Base-by-base conservation (phyloP, 1,140 invertebrate genomes). In the Caenorhabditis inopinata region DNA sequence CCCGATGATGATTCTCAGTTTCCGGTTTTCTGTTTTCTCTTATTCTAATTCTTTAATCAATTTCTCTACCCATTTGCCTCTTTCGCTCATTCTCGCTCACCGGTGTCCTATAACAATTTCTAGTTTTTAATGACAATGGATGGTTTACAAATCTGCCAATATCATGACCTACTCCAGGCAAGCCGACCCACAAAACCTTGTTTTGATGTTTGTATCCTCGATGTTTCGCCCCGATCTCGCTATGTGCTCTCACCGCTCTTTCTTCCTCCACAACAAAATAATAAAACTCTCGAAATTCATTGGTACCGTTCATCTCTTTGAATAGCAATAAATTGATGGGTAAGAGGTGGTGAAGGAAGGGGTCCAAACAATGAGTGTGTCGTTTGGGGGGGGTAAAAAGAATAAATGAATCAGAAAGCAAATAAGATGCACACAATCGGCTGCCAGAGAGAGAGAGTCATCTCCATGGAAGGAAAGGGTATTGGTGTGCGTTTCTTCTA, bases 321-420 rank as follows among this genome's bases (percentile, higher is more conserved):
- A n/a, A n/a, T n/a, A n/a, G n/a, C n/a, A n/a, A n/a, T n/a, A n/a
- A n/a, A n/a, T n/a, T 45, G 42, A 45, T 45, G 9, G 42, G 9
- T 18, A 48, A 5, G 46, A 48, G 47, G 23, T 16, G 12, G 47
- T 16, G 47, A 53, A 7, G 38, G 14, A 42, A 42, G 5, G 5
- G 38, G 38, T 42, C 49, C 23, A 53, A 53, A 53, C 49, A 25
- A 25, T n/a, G 3, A 25, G 21, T 11, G 23, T 18, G 12, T n/a
- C 9, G 23, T 18, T 7, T 23, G 49, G 49, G 18, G 21, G 48
- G 11, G 38, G 38, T n/a, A 51, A 38, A 35, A 16, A 7, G 58
- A 68, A 68, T 68, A 38, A 38, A 68, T 68, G 58, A 68, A 68
- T 68, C 58, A 68, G 58, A 68, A 21, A 18, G 58, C n/a, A 68